Base-by-base conservation (phyloP, 2,888 invertebrate genomes). In the Sericinus montela region DNA sequence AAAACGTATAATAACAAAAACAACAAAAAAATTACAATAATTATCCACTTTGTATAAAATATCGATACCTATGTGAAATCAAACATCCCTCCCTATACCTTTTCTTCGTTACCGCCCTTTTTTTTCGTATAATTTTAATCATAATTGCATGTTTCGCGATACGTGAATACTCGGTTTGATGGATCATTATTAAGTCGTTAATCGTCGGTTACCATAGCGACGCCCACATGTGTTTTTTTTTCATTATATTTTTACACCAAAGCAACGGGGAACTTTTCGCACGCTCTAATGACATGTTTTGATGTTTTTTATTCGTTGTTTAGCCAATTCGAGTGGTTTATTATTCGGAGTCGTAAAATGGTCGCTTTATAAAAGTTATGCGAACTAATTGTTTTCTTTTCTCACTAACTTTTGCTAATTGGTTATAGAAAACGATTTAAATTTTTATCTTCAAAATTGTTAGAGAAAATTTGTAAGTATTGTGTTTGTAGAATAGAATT, bases 111-210 rank as follows among this genome's bases (percentile, higher is more conserved):
- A 29, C 55, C 60, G 57, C 62, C 58, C 62, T n/a, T n/a, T 60
- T 62, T 62, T 66, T 66, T 52, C 53, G 65, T 55, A 60, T 61
- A 70, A 72, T 72, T 67, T 72, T 75, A 72, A 61, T 64, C 66
- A 68, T 84, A 83, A 86, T 84, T 79, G 77, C 63, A 80, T 75
- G 82, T 82, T 85, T 82, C 71, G 69, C 69, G 74, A 79, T 80
- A 79, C 73, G 73, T 72, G 72, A 79, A 68, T 70, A 79, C 73
- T 79, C 65, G 71, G 70, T 75, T 74, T 72, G 69, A 51, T 55
- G 71, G 69, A 75, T 76, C 77, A 82, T 85, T 82, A 82, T 80
- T 75, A 76, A 79, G 75, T 76, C 75, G 72, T 84, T 80, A 77
- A 73, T 69, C 59, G 63, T 67, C 68, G 77, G 80, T 84, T 77